Conservation (phyloP, 2,888 invertebrate species). For the Meloe dianella region DNA sequence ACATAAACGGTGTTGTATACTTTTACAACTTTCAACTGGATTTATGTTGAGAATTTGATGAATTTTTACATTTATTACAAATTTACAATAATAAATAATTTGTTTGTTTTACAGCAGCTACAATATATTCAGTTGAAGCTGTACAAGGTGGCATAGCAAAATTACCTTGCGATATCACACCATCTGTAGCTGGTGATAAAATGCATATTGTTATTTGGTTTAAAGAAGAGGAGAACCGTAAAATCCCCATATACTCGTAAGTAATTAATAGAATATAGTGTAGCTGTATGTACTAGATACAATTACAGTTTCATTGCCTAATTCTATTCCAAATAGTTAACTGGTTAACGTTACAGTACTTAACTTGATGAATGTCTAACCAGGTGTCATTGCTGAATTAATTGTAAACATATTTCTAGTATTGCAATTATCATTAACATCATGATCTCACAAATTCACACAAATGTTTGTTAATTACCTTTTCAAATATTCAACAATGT, state of each 20-base stretch:
- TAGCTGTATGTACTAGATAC: slow-evolving; percentile 11
- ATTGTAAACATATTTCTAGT: neutral
- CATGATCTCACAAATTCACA: neutral
- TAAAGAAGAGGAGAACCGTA: slow-evolving; percentile 64
- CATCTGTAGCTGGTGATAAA: slow-evolving; percentile 64
- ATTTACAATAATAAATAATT: neutral
- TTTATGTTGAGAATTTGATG: neutral
- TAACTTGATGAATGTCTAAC: slow-evolving; percentile 28
- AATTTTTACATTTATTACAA: neutral
- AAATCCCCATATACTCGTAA: slow-evolving; percentile 69
- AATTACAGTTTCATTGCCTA: slow-evolving; percentile 12
- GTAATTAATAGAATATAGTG: slow-evolving; percentile 38
- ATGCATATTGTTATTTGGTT: slow-evolving; percentile 70
- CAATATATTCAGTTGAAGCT: slow-evolving; percentile 60
- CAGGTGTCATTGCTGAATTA: slow-evolving; percentile 25
- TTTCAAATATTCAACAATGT: neutral
- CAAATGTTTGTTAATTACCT: neutral
- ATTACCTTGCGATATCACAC: slow-evolving; percentile 67
- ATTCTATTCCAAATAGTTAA: neutral
- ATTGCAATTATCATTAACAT: neutral
- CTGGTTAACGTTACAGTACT: slow-evolving; percentile 14
- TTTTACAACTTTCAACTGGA: neutral
- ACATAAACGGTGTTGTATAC: neutral
- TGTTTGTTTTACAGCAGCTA: slow-evolving; percentile 52
- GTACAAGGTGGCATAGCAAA: slow-evolving; percentile 66